Evolutionary conservation across 2,797 vertebrate genomes (phyloP).

Genomic region (Protonibea diacanthus): DNA sequence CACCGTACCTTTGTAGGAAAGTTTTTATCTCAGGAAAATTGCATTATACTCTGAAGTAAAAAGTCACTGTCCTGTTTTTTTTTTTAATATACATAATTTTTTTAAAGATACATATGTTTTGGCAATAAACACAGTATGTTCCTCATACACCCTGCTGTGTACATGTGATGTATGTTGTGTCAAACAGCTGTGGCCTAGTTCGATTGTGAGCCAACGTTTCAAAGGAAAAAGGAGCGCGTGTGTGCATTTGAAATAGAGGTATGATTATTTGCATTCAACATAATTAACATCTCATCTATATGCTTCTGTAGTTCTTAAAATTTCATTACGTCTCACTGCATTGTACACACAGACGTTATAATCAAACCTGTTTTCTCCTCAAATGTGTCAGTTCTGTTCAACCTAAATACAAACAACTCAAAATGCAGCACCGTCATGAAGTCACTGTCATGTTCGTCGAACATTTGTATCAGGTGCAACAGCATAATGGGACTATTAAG

Average conservation of each 20-base stretch:
- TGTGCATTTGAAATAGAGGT: background rate
- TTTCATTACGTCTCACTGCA: background rate
- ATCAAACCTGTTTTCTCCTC: background rate
- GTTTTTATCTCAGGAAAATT: constrained; percentile 55
- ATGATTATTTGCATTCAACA: constrained; percentile 5
- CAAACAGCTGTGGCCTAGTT: background rate
- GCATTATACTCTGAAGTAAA: constrained; percentile 3
- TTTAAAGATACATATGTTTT: constrained; percentile 17
- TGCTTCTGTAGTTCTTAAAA: background rate
- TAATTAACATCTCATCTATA: background rate
- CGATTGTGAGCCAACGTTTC: background rate
- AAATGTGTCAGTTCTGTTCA: background rate
- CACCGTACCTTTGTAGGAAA: constrained; percentile 3
- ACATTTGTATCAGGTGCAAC: background rate
- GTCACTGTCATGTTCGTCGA: no score
- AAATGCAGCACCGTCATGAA: background rate
- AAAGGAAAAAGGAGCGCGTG: background rate
- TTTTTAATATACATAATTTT: constrained; percentile 1
- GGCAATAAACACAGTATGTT: constrained; percentile 60
- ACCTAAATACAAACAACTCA: background rate
- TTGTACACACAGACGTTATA: background rate
- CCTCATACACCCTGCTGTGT: background rate
- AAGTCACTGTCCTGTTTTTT: background rate
- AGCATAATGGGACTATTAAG: constrained; percentile 18
- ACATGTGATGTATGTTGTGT: background rate